phyloP scores from a whole-genome alignment of 2,797 vertebrate species.

The Catostomus latipinnis region DNA sequence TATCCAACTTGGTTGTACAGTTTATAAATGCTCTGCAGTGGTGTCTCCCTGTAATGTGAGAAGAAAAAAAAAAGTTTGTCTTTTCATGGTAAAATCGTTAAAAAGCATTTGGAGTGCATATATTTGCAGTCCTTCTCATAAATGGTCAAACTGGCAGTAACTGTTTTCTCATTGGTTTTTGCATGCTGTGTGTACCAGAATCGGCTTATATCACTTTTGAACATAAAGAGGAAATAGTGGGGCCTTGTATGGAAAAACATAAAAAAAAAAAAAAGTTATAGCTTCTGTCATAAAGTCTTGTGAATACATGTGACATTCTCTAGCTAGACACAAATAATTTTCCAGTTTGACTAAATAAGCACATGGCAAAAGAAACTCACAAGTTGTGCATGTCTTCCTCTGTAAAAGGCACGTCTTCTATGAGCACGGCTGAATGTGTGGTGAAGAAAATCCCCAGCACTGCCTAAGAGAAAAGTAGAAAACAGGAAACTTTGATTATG shows the following conservation, averaged over 20 bases:
- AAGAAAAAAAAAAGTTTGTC: background rate
- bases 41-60: constrained; percentile 62
- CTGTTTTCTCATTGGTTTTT: background rate
- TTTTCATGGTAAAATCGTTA: background rate
- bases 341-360: constrained; percentile 18
- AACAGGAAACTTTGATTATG: background rate
- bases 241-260: background rate
- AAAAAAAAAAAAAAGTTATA: background rate
- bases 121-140: background rate
- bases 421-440: constrained; percentile 83
- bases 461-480: constrained; percentile 68
- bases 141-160: background rate
- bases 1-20: constrained; percentile 84
- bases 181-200: background rate
- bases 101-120: background rate
- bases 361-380: constrained; percentile 61
- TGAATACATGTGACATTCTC: constrained; percentile 28
- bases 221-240: background rate
- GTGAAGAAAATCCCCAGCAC: constrained; percentile 86
- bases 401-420: constrained; percentile 81
- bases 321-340: background rate
- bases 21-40: constrained; percentile 69
- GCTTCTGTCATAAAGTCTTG: background rate
- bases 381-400: constrained; percentile 70
- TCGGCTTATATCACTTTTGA: background rate